Evolutionary conservation across 2,888 invertebrate genomes (phyloP).

Genomic region (Apantesis nais): DNA sequence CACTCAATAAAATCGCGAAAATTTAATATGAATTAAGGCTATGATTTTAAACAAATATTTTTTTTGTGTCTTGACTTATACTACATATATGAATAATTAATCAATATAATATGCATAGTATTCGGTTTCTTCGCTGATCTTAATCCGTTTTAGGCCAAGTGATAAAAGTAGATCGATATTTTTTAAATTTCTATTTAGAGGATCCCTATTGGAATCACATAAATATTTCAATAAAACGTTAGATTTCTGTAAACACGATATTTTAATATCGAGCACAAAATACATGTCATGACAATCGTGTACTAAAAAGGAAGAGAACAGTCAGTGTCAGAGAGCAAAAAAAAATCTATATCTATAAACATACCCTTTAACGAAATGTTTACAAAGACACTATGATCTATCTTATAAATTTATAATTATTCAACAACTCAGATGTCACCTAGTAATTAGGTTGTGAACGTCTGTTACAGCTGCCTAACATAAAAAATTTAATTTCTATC

Average conservation of each 20-base stretch:
- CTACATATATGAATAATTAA: background rate
- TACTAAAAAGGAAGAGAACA: no score
- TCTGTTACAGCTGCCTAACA: background rate
- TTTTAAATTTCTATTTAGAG: background rate
- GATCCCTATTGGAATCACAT: no score
- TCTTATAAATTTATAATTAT: no score
- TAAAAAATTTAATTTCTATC: background rate
- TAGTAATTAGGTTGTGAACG: background rate
- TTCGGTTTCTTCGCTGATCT: background rate
- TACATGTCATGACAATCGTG: no score
- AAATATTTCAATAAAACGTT: no score
- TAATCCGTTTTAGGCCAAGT: background rate
- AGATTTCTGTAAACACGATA: no score
- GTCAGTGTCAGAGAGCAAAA: no score
- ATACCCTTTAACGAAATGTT: no score
- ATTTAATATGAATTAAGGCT: background rate
- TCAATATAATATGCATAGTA: background rate
- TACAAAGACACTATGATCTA: no score
- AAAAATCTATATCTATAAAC: no score
- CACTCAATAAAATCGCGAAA: conserved; percentile 1
- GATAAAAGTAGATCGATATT: background rate
- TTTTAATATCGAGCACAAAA: no score
- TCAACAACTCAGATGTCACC: background rate
- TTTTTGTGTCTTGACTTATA: background rate
- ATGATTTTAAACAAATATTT: background rate